Base-by-base conservation (phyloP, 2,888 invertebrate genomes). In the Trichopria drosophilae region DNA sequence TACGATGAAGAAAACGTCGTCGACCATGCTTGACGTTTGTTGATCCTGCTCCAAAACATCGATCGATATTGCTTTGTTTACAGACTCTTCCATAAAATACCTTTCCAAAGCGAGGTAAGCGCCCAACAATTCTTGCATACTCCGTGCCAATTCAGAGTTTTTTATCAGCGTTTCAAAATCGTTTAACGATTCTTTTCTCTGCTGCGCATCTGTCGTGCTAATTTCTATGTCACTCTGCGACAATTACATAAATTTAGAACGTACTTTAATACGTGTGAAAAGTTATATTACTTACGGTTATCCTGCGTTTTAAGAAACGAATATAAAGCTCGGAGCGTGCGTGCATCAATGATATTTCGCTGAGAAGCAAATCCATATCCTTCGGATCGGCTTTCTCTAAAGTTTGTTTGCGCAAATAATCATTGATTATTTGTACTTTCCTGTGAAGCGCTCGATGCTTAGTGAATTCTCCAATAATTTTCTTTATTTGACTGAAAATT, bases 1-100 rank as follows among this genome's bases (percentile, higher is more conserved):
- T 3, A 97, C 85, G 60, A 99, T 94, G 74, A 93, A 99, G 78
- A 98, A 98, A 1, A 96, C 90, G 76, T 99, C 98, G 74, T 99
- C 99, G 0, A 98, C 90, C 80, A 99, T 87, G 61, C 93, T 95
- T 3, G 95, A 94, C 1, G 87, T 87, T 59, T 86, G 82, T 51
- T 84, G 84, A 4, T 85, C 86, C n/a, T 81, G 77, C 61, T 89
- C 88, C 19, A 86, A 79, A 0, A 81, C 77, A 66, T 93, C 92
- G 81, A 93, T 80, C 49, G 84, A 83, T 41, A 93, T 81, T 1
- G 96, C 98, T 77, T 97, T 98, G 36, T 86, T 83, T 0, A 97
- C 89, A 67, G 93, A 96, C 76, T 97, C 95, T 61, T 92, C 89
- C 82, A 98, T 86, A 74, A 94, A 98, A 76, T 90, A 97, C 69